A percentile compares a stretch with the other conserved stretches of the same genome.
These are phyloP conservation scores for Oedothorax gibbosus DNA, from an alignment of 1,140 invertebrate species.

Conservation along the genomic window DNA sequence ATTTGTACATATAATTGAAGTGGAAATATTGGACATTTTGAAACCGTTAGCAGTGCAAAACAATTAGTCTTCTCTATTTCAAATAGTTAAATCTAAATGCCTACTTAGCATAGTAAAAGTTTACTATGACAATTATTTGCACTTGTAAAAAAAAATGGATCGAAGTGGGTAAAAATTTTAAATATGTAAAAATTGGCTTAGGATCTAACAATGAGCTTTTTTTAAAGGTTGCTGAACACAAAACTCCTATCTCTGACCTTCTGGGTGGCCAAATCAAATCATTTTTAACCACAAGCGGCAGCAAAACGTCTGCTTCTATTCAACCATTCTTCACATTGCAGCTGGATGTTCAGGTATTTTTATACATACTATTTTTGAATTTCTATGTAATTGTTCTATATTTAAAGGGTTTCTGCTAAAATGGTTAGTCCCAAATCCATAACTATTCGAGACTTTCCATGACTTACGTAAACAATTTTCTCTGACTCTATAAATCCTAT, in stretches of 20 bases:
- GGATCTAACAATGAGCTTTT: slow-evolving; percentile 14
- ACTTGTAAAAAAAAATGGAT: too few relatives aligned
- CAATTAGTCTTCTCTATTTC: too few relatives aligned
- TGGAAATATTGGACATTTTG: too few relatives aligned
- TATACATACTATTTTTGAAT: neutral
- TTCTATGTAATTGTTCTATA: neutral
- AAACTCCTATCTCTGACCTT: slow-evolving; percentile 91
- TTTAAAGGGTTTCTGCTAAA: neutral
- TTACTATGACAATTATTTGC: too few relatives aligned
- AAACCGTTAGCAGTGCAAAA: too few relatives aligned
- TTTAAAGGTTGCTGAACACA: slow-evolving; percentile 77
- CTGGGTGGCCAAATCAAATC: slow-evolving; percentile 90
- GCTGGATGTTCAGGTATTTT: slow-evolving; percentile 88
- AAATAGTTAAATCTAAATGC: too few relatives aligned
- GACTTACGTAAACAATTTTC: too few relatives aligned
- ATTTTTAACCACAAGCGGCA: slow-evolving; percentile 78
- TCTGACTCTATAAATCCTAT: too few relatives aligned
- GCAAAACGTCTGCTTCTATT: slow-evolving; percentile 78
- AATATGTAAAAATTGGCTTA: neutral
- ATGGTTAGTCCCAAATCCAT: neutral
- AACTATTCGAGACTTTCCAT: neutral
- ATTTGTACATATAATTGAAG: too few relatives aligned
- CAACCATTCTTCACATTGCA: slow-evolving; percentile 95
- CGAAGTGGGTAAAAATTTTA: neutral
- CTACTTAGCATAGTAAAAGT: too few relatives aligned